Conservation (phyloP, 1,140 invertebrate genomes). For the Macrobrachium rosenbergii region DNA sequence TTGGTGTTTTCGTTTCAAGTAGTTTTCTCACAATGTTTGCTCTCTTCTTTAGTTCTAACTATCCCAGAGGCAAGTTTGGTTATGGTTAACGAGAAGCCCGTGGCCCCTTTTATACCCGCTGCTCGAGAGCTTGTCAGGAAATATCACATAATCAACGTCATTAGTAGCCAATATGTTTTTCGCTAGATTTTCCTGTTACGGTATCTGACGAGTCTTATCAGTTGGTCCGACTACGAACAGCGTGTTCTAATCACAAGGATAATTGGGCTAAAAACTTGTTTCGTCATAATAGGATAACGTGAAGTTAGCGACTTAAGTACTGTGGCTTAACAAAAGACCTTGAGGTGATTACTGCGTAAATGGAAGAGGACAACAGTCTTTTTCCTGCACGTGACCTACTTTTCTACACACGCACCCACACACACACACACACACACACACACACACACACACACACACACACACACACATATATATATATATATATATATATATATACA, state of each 20-base stretch:
- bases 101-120: conserved; percentile 18
- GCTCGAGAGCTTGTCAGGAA: neutral
- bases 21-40: neutral
- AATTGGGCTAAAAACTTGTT: no score
- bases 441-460: neutral
- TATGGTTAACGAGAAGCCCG: neutral
- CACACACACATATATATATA: conserved; percentile 2
- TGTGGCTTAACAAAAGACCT: no score
- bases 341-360: no score
- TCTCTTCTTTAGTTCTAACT: neutral
- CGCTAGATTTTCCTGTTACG: neutral
- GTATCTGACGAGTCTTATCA: neutral
- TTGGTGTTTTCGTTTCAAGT: neutral
- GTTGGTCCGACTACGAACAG: neutral
- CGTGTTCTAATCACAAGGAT: neutral
- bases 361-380: no score
- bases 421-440: neutral
- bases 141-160: neutral
- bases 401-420: conserved; percentile 9
- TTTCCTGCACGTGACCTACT: neutral
- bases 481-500: conserved; percentile 27
- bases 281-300: no score
- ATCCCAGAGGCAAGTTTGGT: neutral
- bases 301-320: no score
- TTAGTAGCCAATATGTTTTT: neutral